Evolutionary conservation across 2,888 invertebrate species (phyloP), one percentile per base, ranked within the genome.

Genomic region (Argynnis bischoffii): DNA sequence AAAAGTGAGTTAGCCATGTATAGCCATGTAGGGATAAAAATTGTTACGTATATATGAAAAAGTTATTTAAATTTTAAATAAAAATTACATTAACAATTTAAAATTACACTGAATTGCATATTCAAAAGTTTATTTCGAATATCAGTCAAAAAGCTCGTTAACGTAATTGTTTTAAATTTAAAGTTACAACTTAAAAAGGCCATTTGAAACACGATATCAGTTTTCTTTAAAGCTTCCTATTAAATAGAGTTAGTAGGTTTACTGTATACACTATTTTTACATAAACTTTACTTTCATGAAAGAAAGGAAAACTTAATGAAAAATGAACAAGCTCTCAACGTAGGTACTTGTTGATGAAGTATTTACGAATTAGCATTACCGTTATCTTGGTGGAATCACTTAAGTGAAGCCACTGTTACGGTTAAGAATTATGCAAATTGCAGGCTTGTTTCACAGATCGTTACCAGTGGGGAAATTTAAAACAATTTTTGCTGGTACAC

Each of bases 401-500:
- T 64, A 63, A 63, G 69, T 64, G 69, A 66, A 72, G 72, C 71
- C 69, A 67, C 73, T 72, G 73, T 75, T 75, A 71, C 67, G 70
- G 67, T 63, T 72, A 66, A 67, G 75, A 75, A 79, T 79, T 79
- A 82, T 81, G 77, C 68, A 77, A 79, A 82, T 78, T 68, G 69
- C 73, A 76, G 74, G 74, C 77, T 78, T 74, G 73, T 74, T 75
- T 72, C 72, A 71, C 67, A 72, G 72, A 66, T 72, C 74, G 74
- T 77, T 76, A 70, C 76, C 72, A 68, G 76, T 71, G 71, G 73
- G 74, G 74, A 69, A 79, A 80, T 84, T 84, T 82, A 77, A 87
- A 86, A 82, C 80, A 85, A 84, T 85, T 83, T 84, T 79, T 80
- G 78, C 78, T 71, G 69, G 74, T 74, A 76, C 78, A 79, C 83